A percentile compares a stretch with the other conserved stretches of the same genome.
Evolutionary conservation across 2,888 invertebrate genomes (phyloP).

Genomic region (Diaperis boleti): DNA sequence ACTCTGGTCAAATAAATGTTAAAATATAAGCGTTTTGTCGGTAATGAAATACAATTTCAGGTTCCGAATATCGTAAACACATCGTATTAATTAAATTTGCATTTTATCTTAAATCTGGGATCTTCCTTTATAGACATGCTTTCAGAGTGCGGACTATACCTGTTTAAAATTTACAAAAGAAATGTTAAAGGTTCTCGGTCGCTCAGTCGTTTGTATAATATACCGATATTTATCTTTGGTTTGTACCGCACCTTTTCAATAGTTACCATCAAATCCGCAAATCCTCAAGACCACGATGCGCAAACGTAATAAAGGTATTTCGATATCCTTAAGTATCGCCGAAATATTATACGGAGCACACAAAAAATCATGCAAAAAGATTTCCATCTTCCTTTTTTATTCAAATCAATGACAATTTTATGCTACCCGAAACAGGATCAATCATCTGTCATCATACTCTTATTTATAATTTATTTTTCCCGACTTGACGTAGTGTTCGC

Average conservation of each 20-base stretch:
- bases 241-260: conserved; percentile 35
- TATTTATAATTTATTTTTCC: conserved; percentile 16
- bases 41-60: conserved; percentile 41
- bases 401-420: conserved; percentile 32
- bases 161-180: conserved; percentile 42
- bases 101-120: conserved; percentile 51
- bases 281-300: conserved; percentile 28
- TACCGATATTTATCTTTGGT: conserved; percentile 40
- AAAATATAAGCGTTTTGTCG: conserved; percentile 43
- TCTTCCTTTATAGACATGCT: conserved; percentile 41
- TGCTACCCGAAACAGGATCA: conserved; percentile 27
- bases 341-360: conserved; percentile 25
- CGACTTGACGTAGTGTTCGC: background rate
- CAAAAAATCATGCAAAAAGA: conserved; percentile 22
- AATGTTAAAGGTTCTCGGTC: conserved; percentile 39
- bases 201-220: conserved; percentile 38
- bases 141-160: conserved; percentile 38
- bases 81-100: conserved; percentile 57
- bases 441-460: conserved; percentile 14
- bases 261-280: conserved; percentile 37
- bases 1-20: conserved; percentile 40
- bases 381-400: conserved; percentile 16
- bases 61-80: conserved; percentile 37
- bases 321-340: conserved; percentile 27
- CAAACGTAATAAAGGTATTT: conserved; percentile 32